Evolutionary conservation across 2,113 vertebrate species (phyloP).

Genomic region (Perca fluviatilis): DNA sequence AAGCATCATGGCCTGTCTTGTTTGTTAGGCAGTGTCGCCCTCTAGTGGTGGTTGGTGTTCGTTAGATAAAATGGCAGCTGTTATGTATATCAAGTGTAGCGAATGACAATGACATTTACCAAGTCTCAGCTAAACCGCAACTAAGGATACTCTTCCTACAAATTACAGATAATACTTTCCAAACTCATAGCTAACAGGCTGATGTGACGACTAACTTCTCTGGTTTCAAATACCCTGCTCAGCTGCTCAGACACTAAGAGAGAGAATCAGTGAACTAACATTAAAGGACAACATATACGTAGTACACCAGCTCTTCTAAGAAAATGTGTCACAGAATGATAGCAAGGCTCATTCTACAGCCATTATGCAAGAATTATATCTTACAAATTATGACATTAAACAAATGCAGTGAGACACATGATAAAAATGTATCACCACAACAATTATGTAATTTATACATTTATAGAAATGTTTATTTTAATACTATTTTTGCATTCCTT

Average conservation of each 20-base stretch:
- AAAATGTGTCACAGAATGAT: not conserved
- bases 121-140: not conserved
- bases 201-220: not conserved
- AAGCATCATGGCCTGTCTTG: not conserved
- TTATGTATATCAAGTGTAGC: not conserved
- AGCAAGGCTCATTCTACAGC: not conserved
- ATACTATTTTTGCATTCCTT: conserved; percentile 23
- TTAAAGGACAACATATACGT: not conserved
- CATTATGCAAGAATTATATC: not conserved
- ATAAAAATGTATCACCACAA: not conserved
- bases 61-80: not conserved
- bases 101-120: not conserved
- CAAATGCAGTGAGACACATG: not conserved
- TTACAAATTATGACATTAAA: not conserved
- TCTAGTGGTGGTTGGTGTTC: conserved; percentile 43
- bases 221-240: not conserved
- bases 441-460: not conserved
- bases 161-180: not conserved
- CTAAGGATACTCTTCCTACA: not conserved
- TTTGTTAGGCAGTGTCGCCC: conserved; percentile 35
- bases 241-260: not conserved
- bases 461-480: conserved; percentile 4
- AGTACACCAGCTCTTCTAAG: not conserved
- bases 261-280: not conserved
- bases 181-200: not conserved